Base-by-base conservation (phyloP, 2,113 vertebrate species). In the Phalacrocorax brasilianus region DNA sequence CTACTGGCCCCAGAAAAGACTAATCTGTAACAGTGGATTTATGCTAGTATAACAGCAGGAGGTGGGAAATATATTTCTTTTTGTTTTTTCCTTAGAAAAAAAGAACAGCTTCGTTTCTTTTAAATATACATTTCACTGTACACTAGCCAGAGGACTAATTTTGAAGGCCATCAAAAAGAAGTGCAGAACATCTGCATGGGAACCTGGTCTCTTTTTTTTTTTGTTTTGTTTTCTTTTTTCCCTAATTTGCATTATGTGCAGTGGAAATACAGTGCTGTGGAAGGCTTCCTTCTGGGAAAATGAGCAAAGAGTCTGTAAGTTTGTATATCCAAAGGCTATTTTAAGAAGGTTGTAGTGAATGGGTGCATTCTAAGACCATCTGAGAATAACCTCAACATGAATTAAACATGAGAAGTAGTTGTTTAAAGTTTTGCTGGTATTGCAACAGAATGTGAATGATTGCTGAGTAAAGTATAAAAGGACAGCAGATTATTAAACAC, bases 311-410 rank as follows among this genome's bases (percentile, higher is more conserved):
- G 40, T 67, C 83, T 94, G 94, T 92, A 97, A 93, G 93, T 97
- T 94, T 97, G 93, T 95, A 66, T 94, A 95, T 92, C 94, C 75
- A 96, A 97, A 96, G 91, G 90, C 93, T 97, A 94, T 96, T 97
- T 97, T 96, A 84, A 96, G 94, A 92, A 96, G 86, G 52, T 91
- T 91, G 67, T 47, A 77, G 68, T 97, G 96, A 97, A 97, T 97
- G 94, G 93, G 68, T 0, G 23, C 96, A 80, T 94, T 97, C 87
- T 79, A 92, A 92, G 86, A 81, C 87, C 76, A 95, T 95, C 94
- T 95, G 67, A 95, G 96, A 97, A 96, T 93, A 96, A 85, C 93
- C n/a, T 52, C 78, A 94, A 50, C 61, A 95, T 87, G 74, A 95
- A 96, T 97, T 97, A 97, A 96, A 96, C 74, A 96, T 93, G 88